Evolutionary conservation across 2,113 vertebrate genomes (phyloP).

Genomic region (Pangasianodon gigas): DNA sequence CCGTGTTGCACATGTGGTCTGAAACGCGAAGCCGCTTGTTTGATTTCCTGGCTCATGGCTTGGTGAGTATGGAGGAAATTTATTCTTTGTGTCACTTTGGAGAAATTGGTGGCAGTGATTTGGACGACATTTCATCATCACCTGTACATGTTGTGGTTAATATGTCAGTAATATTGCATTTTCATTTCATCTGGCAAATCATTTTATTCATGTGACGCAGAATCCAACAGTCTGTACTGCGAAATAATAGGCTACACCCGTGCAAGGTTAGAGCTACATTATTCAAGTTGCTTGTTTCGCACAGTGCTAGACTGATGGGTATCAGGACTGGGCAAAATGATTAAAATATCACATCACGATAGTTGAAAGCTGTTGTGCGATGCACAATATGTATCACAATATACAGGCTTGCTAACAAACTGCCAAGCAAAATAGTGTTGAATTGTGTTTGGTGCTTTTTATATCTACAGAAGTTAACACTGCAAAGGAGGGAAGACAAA

Average conservation of each 20-base stretch:
- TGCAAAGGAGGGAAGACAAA: too few species aligned
- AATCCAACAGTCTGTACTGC: not conserved
- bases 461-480: too few species aligned
- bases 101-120: not conserved
- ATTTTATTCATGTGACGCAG: not conserved
- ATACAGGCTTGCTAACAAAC: not conserved
- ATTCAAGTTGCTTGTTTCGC: not conserved
- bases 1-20: slow-evolving; percentile 62
- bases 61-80: slow-evolving; percentile 67
- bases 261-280: not conserved
- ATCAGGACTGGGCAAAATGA: not conserved
- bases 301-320: not conserved
- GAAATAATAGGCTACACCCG: not conserved
- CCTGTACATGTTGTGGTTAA: not conserved
- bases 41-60: slow-evolving; percentile 73
- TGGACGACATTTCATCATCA: not conserved
- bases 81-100: not conserved
- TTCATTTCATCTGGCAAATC: not conserved
- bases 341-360: not conserved
- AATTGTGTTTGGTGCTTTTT: not conserved
- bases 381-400: not conserved
- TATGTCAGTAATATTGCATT: not conserved
- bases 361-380: not conserved
- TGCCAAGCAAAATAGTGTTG: not conserved
- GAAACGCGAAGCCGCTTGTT: slow-evolving; percentile 73